Base-by-base conservation (phyloP, 1,140 invertebrate genomes). In the Drosophila erecta region DNA sequence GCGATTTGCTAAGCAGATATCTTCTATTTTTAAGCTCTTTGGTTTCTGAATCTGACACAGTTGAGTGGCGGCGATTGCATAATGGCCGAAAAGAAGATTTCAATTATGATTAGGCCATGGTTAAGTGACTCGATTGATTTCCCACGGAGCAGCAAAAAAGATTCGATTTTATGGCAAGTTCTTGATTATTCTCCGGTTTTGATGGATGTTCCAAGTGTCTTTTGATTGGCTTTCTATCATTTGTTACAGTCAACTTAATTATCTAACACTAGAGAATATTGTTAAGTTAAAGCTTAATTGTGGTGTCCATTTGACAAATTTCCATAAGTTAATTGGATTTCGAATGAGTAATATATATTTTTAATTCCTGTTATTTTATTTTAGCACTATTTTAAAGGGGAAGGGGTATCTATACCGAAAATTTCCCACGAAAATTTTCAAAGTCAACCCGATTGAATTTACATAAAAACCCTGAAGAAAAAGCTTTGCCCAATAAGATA, bases 401-500 rank as follows among this genome's bases (percentile, higher is more conserved):
- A 24, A 24, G 1, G 27, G 7, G 27, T 30, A 44, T 20, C 20
- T 27, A 4, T 10, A 11, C 0, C 0, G 12, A 11, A 49, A 30
- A 11, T 27, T 40, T 17, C 11, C 17, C 24, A 60, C 14, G 38
- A 7, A 11, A 3, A 20, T 37, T 46, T 69, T 69, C 33, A 65
- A 53, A 38, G 59, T 14, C 37, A 65, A 44, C 14, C 7, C 10
- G 0, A 67, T 67, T 33, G 24, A 67, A 55, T 70, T 69, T 62
- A 61, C 72, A 79, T 77, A 70, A 56, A 80, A 77, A 41, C 81
- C 72, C 66, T 75, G 51, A 47, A 43, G 64, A 65, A 55, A 60
- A 59, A 22, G 11, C 54, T 49, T 57, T 54, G 47, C 51, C 59
- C 30, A 53, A 44, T 22, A 38, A 51, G 20, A 38, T 40, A 53